Percentiles rank a stretch among this genome's conserved stretches.
phyloP scores from a whole-genome alignment of 2,888 invertebrate genomes.

The Meiosimyza decipiens region DNA sequence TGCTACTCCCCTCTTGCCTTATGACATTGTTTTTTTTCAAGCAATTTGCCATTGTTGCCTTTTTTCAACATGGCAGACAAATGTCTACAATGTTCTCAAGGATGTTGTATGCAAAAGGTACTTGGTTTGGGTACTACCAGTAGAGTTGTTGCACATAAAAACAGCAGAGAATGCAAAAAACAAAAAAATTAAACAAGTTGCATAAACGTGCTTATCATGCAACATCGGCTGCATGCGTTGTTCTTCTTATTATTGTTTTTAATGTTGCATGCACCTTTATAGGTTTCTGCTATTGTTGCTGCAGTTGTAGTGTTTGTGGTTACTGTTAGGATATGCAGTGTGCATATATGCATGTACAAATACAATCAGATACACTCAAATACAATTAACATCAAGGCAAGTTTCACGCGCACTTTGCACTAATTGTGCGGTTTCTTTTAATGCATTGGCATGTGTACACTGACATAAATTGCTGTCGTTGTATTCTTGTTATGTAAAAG shows the following conservation, averaged over 20 bases:
- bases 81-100: slow-evolving; percentile 25
- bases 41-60: neutral
- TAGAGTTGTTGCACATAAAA: neutral
- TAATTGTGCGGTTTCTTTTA: slow-evolving; percentile 24
- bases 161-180: neutral
- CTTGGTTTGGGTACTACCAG: no score
- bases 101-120: no score
- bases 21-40: neutral
- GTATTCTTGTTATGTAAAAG: no score
- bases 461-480: no score
- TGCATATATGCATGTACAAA: slow-evolving; percentile 3
- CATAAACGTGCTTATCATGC: slow-evolving; percentile 35
- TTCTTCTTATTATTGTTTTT: slow-evolving; percentile 9
- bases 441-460: no score
- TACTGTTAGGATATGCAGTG: slow-evolving; percentile 33
- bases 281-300: slow-evolving; percentile 12
- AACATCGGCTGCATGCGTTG: slow-evolving; percentile 30
- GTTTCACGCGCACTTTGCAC: neutral
- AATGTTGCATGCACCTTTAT: neutral
- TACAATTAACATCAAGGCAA: neutral
- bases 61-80: slow-evolving; percentile 31
- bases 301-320: slow-evolving; percentile 4
- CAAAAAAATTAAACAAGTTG: neutral
- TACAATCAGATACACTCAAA: slow-evolving; percentile 4
- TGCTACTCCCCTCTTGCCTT: neutral